Base-by-base conservation (phyloP, 2,797 vertebrate species). In the Notamacropus eugenii region DNA sequence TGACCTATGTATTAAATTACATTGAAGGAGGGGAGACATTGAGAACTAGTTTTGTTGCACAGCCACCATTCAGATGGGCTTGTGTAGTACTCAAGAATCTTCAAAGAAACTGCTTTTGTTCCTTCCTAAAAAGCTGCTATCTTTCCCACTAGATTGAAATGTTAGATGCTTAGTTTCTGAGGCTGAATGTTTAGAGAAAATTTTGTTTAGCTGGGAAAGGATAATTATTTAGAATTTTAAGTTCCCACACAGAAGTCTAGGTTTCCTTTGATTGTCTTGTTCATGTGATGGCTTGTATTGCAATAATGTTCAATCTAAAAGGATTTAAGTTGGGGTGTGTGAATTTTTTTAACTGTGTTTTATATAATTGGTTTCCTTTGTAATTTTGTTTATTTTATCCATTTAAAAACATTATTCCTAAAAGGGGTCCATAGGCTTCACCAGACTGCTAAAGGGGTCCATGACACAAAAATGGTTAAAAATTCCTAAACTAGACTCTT, bases 181-280 rank as follows among this genome's bases (percentile, higher is more conserved):
- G n/a, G 22, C 3, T 82, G 67, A 82, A 46, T 82, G 67, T 82
- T 46, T 8, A 46, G 19, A 46, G 2, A 82, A 40, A 46, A 40
- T 46, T 40, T 96, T 96, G 95, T 96, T 98, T 98, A 96, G 93
- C 94, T 91, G 87, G 96, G 96, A 96, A 98, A 95, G 94, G 96
- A 92, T 96, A 96, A 96, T 93, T 90, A 96, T 96, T 92, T 8
- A 90, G 93, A 94, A 94, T 74, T 50, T 96, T 40, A 31, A 8
- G 5, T 87, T 93, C 87, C 90, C 87, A 58, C 96, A 67, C 46
- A 57, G 16, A 94, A 90, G 93, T 82, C 91, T 90, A 74, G 67
- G 96, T 91, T 97, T 98, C 98, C 96, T 56, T 94, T 96, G 52
- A 97, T 96, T 97, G 97, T 97, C 52, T 58, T 58, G 54, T 55